phyloP scores from a whole-genome alignment of 2,888 invertebrate species.

The Drosophila kuntzei region DNA sequence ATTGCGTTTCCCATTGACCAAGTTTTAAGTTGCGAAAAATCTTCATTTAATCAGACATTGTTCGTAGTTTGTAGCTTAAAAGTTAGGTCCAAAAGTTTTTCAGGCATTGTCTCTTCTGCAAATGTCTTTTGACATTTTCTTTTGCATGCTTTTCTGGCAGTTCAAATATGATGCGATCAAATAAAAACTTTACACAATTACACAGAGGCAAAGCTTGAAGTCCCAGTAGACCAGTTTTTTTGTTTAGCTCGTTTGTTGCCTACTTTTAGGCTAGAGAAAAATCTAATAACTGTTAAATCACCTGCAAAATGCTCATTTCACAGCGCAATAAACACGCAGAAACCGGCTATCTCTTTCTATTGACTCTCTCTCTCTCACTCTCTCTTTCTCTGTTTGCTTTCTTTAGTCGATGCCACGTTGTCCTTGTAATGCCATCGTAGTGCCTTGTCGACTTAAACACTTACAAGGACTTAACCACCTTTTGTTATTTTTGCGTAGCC shows the following conservation, averaged over 20 bases:
- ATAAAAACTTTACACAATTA: constrained; percentile 75
- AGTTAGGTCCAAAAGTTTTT: constrained; percentile 61
- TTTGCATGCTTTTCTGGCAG: constrained; percentile 45
- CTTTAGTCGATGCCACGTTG: constrained; percentile 14
- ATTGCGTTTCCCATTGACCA: constrained; percentile 40
- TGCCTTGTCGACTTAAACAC: constrained; percentile 80
- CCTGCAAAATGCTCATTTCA: constrained; percentile 82
- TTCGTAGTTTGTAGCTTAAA: constrained; percentile 57
- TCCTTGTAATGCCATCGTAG: constrained; percentile 47
- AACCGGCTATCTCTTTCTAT: too few species aligned
- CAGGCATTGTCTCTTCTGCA: constrained; percentile 47
- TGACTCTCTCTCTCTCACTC: background rate
- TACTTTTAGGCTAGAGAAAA: constrained; percentile 48
- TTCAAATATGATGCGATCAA: constrained; percentile 71
- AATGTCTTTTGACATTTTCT: constrained; percentile 71
- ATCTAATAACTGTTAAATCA: constrained; percentile 82
- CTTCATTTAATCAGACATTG: constrained; percentile 79
- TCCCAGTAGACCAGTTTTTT: constrained; percentile 41
- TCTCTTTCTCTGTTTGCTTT: background rate
- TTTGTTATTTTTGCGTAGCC: constrained; percentile 77
- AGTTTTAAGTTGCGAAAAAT: constrained; percentile 65
- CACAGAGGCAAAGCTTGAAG: constrained; percentile 22
- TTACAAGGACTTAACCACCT: constrained; percentile 81
- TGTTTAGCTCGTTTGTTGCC: constrained; percentile 11
- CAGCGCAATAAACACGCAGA: constrained; percentile 77